Percentiles rank a stretch among this genome's conserved stretches.
These are phyloP conservation scores for Pelochelys cantorii DNA, from an alignment of 2,797 vertebrate species.

Conservation along the genomic window DNA sequence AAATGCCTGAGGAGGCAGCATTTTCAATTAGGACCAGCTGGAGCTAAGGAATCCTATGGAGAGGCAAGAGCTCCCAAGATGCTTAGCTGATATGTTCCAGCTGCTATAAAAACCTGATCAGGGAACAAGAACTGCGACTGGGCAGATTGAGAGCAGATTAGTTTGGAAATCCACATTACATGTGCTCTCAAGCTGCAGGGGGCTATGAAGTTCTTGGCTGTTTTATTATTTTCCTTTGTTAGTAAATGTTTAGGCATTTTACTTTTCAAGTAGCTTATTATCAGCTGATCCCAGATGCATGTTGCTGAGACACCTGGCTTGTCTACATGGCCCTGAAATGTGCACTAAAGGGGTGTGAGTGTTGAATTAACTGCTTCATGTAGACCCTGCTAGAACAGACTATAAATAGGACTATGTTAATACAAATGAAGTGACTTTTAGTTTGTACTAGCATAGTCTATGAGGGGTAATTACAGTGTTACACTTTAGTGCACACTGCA, in stretches of 20 bases:
- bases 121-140: background rate
- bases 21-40: constrained; percentile 8
- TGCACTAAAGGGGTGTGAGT: background rate
- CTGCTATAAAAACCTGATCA: constrained; percentile 4
- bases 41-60: constrained; percentile 1
- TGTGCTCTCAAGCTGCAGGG: background rate
- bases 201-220: background rate
- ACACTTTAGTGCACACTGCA: background rate
- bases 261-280: background rate
- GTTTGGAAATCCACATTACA: background rate
- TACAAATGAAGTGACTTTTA: background rate
- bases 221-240: background rate
- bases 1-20: background rate
- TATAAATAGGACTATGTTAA: background rate
- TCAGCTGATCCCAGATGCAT: background rate
- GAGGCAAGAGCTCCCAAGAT: constrained; percentile 4
- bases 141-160: background rate
- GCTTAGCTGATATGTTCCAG: background rate
- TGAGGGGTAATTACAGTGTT: background rate
- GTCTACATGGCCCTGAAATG: background rate
- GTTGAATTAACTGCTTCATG: background rate
- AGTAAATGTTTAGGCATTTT: background rate
- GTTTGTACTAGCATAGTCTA: background rate
- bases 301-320: background rate
- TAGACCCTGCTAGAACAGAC: background rate